Conservation (phyloP, 2,113 vertebrate genomes). For the Thomomys bottae region DNA sequence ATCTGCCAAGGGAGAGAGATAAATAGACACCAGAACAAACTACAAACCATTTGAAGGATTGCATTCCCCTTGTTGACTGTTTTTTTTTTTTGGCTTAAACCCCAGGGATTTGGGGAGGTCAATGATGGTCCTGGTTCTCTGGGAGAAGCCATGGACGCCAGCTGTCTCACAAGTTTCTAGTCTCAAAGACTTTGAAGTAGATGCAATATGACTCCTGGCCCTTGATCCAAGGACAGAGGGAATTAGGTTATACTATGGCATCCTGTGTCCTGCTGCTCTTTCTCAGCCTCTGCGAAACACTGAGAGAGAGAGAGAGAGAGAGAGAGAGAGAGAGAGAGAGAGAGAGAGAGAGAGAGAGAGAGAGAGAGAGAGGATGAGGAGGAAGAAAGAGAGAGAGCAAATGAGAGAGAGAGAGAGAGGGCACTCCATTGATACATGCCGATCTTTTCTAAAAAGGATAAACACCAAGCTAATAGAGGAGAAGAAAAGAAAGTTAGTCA, state of each 20-base stretch:
- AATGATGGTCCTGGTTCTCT: not conserved
- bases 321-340: no score
- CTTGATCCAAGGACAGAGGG: not conserved
- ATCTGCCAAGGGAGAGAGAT: conserved; percentile 67
- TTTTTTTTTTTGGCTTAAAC: not conserved
- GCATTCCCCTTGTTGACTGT: conserved; percentile 28
- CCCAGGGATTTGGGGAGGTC: conserved; percentile 18
- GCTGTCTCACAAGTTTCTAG: conserved; percentile 32
- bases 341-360: not conserved
- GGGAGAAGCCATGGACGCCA: conserved; percentile 41
- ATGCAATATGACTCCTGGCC: not conserved
- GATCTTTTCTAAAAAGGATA: not conserved
- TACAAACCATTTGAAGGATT: conserved; percentile 51
- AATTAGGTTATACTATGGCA: not conserved
- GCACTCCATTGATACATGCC: not conserved
- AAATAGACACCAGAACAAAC: conserved; percentile 69
- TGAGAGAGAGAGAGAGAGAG: not conserved
- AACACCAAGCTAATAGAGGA: not conserved
- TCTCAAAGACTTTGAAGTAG: conserved; percentile 15
- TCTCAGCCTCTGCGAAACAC: not conserved
- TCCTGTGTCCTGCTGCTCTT: not conserved
- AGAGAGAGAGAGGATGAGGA: no score
- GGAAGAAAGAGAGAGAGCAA: not conserved
- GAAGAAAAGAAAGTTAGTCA: not conserved
- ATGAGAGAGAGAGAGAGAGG: no score